Percentiles rank a stretch among this genome's conserved stretches.
These are phyloP conservation scores for Thalassoma bifasciatum DNA, from an alignment of 2,113 vertebrate genomes.

Conservation along the genomic window DNA sequence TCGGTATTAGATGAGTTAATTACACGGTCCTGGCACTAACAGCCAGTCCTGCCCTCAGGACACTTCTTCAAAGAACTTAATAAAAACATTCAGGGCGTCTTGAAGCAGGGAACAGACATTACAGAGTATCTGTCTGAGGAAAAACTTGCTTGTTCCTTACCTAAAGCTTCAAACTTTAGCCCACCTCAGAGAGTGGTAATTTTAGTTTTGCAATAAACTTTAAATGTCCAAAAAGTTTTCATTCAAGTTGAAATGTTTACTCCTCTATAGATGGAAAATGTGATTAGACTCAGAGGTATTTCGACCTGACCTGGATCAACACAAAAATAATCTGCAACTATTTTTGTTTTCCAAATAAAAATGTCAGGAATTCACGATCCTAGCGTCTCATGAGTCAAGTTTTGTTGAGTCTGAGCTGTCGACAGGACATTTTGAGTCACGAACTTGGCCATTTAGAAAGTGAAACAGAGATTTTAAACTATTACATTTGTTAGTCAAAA, in stretches of 20 bases:
- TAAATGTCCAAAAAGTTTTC: background rate
- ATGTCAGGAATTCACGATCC: background rate
- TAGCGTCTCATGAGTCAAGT: background rate
- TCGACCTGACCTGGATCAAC: background rate
- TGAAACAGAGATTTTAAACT: background rate
- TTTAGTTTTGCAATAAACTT: too few relatives aligned
- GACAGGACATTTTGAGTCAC: background rate
- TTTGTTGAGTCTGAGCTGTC: background rate
- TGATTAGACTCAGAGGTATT: background rate
- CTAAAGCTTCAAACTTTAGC: background rate
- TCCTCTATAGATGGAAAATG: background rate
- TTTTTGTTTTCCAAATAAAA: background rate
- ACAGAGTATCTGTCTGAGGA: background rate
- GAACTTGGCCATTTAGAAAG: background rate
- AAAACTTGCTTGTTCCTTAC: conserved; percentile 4
- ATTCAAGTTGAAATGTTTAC: background rate
- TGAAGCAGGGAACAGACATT: background rate
- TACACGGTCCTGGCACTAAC: background rate
- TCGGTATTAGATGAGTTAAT: background rate
- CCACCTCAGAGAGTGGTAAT: too few relatives aligned
- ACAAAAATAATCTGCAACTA: background rate
- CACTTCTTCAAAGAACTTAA: background rate
- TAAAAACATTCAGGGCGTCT: background rate
- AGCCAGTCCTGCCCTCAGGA: background rate
- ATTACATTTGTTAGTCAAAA: background rate